Base-by-base conservation (phyloP, 30 jellyfish, hydroid and myxozoan species). In the Hydractinia echinata region DNA sequence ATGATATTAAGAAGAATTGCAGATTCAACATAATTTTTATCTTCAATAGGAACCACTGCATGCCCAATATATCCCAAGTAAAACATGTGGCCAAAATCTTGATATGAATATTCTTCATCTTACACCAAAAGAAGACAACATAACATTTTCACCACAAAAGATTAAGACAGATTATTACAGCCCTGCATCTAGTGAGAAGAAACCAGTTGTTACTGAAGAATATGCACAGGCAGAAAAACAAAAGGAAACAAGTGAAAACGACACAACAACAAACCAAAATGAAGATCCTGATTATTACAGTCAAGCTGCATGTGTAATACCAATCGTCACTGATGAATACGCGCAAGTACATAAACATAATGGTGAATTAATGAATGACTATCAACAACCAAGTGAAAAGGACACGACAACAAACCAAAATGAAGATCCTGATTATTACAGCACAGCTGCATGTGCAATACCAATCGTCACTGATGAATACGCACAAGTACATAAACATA, bases 231-330 rank as follows among this genome's bases (percentile, higher is more conserved):
- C 39, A 7, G 7, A 13, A 44, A 64, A 64, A 13, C 44, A 30
- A 30, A 30, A 30, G 44, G 44, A 30, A 30, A 30, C 44, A 30
- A 30, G 44, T 30, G 44, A 30, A 30, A 30, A 30, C 44, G 74
- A 64, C 74, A 64, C 7, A 6, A 7, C 4, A n/a, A 7, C 9
- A 30, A 30, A 30, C 44, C 44, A 30, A 30, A 30, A 30, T 64
- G 74, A 64, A n/a, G 39, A 64, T 64, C 39, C 74, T n/a, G 16
- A 64, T 64, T 64, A 64, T 13, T 64, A 64, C 74, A 64, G 74
- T 4, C 3, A 4, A 6, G 74, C 74, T 64, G 51, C 39, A 30
- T 30, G 44, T 30, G 39, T 1, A 13, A 64, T n/a, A 64, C 74
- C 16, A 51, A 64, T 13, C 19, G 18, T 64, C 19, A 64, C 74